Evolutionary conservation across 1,140 invertebrate genomes (phyloP), one percentile per base, ranked within the genome.

Genomic region (Ephestia elutella): DNA sequence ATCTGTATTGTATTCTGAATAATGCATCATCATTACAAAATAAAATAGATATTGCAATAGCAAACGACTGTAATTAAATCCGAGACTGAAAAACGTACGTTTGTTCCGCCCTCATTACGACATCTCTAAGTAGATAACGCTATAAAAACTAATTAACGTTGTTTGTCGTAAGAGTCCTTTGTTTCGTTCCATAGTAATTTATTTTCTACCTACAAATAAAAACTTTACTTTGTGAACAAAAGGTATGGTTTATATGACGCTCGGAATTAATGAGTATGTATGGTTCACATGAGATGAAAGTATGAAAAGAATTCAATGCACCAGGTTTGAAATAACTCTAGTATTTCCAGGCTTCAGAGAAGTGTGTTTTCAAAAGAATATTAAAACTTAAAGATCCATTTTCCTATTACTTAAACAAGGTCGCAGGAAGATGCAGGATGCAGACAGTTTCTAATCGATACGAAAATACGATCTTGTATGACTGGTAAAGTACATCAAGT

Each of bases 71-170:
- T 44, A 44, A 44, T 44, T 44, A 44, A 44, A 44, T 44, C 38
- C 38, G 15, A 5, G 15, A 44, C 38, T 44, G 1, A 44, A 44
- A 44, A 44, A 44, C 38, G 38, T 17, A 44, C 15, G 38, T 15
- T 44, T 15, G 38, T 44, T 44, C 13, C 13, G 7, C 38, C 15
- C 38, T 13, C 38, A 44, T 44, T 44, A 17, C 38, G 13, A 15
- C 38, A 44, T 44, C 38, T 44, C 38, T 44, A 44, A 44, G 38
- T 44, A 44, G 38, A 44, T 44, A 44, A 44, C 15, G 38, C 38
- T 44, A 44, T 44, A 44, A 44, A 44, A 44, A 44, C 13, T 44
- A 44, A 44, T 44, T 44, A 44, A 15, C 38, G 38, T 44, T 44
- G 38, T 44, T 44, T 15, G 38, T 44, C 15, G 38, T 44, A 44